Percentiles rank a stretch among this genome's conserved stretches.
These are phyloP conservation scores for Micoletzkya japonica DNA, from an alignment of 2,888 invertebrate species.

Conservation along the genomic window DNA sequence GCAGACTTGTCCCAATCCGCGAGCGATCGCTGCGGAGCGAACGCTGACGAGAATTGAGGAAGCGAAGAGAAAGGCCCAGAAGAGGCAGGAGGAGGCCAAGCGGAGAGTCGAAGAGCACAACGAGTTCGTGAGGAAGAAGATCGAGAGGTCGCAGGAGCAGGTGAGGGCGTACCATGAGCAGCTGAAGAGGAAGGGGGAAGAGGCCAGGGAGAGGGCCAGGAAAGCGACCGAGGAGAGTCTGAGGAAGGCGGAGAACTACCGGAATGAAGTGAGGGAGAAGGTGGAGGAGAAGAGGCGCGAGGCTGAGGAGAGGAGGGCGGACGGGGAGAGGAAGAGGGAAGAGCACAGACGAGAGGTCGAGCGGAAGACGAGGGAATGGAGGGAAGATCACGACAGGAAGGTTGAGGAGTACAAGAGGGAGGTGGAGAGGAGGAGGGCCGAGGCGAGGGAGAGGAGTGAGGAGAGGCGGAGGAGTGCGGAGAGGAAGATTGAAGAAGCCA, in stretches of 20 bases:
- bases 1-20: slow-evolving; percentile 8
- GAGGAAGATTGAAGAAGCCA: slow-evolving; percentile 3
- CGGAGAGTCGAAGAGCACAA: slow-evolving; percentile 10
- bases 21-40: neutral
- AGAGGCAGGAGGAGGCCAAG: neutral
- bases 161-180: neutral
- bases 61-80: neutral
- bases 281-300: slow-evolving; percentile 31
- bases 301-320: slow-evolving; percentile 22
- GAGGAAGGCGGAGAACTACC: slow-evolving; percentile 23
- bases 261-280: slow-evolving; percentile 32
- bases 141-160: neutral
- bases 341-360: neutral
- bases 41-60: slow-evolving; percentile 5
- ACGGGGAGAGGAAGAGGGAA: slow-evolving; percentile 20
- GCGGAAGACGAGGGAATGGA: neutral
- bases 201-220: neutral
- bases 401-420: slow-evolving; percentile 28
- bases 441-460: neutral
- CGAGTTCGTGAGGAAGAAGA: neutral
- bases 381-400: neutral
- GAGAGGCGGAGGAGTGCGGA: neutral
- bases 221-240: neutral
- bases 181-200: neutral
- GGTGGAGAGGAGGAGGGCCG: neutral